Base-by-base conservation (phyloP, 2,888 invertebrate genomes). In the Synergus laeviventris region DNA sequence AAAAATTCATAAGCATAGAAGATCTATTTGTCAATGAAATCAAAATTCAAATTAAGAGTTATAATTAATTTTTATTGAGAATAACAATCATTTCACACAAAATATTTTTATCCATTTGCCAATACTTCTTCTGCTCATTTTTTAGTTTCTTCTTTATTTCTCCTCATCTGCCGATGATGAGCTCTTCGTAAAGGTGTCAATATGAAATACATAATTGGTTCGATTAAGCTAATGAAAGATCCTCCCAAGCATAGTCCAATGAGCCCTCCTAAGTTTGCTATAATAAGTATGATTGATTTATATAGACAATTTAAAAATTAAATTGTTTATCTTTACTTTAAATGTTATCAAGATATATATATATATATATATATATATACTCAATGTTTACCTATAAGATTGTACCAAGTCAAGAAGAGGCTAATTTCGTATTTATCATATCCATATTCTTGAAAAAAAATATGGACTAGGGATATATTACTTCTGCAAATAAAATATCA, bases 201-300 rank as follows among this genome's bases (percentile, higher is more conserved):
- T n/a, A 75, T 36, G 24, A 87, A 80, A 75, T 84, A 87, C 78
- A 93, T 93, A 2, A 93, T 9, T 4, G 93, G 81, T 87, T 94
- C 94, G 12, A 94, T 91, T 18, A 94, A 80, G 82, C 94, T 94
- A 76, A 94, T 91, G 38, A 94, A 91, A 0, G 94, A 94, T 0
- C 94, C 94, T 0, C 94, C 94, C 0, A 94, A 88, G 74, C 94
- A 94, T 0, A 94, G 89, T 0, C 94, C 94, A 78, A 93, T 93
- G 49, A 94, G 92, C 1, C 94, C 94, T 1, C 94, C 94, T 59
- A 59, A 59, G 12, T 2, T 18, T 12, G 59, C 24, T 59, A 11
- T 0, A 54, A 56, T 12, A 21, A 56, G 2, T 3, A 0, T 2
- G 1, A 45, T 7, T 18, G n/a, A 11, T 16, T 11, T 59, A 59